Evolutionary conservation across 1,140 invertebrate genomes (phyloP), one percentile per base, ranked within the genome.

Genomic region (Trachymyrmex septentrionalis): DNA sequence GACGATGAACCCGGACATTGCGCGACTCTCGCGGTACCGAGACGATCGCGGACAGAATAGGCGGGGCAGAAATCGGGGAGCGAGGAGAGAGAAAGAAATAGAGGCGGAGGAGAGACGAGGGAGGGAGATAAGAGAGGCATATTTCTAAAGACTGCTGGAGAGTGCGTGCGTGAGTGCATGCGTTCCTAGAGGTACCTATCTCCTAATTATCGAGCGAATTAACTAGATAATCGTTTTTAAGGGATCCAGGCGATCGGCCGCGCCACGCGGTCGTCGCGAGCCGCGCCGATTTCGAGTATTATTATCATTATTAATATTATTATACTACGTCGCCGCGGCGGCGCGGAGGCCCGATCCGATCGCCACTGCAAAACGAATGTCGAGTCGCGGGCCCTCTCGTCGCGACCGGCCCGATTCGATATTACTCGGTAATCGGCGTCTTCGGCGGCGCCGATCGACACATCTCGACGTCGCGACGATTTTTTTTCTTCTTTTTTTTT

Each of bases 111-210:
- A 16, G 63, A 16, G 63, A 19, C 12, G 30, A 63, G 27, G 89
- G 38, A 14, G 27, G 55, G 57, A 34, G 48, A 50, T 27, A 50
- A 82, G 55, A 73, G 50, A 80, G 71, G 87, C 87, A 94, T 94
- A 95, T 94, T 95, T 95, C 94, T 95, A 95, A 95, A 95, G 95
- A 95, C 94, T 95, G 94, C 93, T 94, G 93, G 93, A 91, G 93
- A 93, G 89, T 94, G 94, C 87, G 91, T 93, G 93, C 90, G 91
- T 77, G 92, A 71, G 88, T 92, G 93, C 89, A 92, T 93, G 93
- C 91, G 90, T 94, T 94, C 91, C 91, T 94, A 94, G 91, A 92
- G 90, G 86, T 91, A 91, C 78, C 90, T 88, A 91, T 90, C 86
- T 87, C 89, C 87, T 85, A 88, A 81, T 91, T 90, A 90, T 86